Conservation (phyloP, 2,888 invertebrate species). For the Scaptomyza reducta region DNA sequence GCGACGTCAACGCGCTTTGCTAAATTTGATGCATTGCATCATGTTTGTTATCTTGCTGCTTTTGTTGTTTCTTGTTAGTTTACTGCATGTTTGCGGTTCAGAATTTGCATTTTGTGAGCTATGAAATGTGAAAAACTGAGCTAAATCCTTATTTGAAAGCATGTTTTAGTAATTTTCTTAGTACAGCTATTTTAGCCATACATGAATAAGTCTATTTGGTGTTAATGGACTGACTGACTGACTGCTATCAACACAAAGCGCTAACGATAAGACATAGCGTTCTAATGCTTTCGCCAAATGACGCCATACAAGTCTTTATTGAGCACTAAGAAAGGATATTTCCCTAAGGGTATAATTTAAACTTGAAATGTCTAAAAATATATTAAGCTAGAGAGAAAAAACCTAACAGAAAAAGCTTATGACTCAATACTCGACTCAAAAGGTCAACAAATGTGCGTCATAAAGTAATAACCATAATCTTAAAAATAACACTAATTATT, state of each 20-base stretch:
- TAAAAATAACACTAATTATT: neutral
- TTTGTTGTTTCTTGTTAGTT: neutral
- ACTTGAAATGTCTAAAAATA: too few species aligned
- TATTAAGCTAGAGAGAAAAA: too few species aligned
- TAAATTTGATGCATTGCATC: constrained; percentile 67
- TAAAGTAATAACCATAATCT: neutral
- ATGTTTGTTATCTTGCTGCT: constrained; percentile 19
- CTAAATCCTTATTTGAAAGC: neutral
- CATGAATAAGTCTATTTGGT: neutral
- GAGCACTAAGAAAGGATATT: too few species aligned
- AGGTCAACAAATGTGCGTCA: neutral
- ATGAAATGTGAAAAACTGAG: neutral
- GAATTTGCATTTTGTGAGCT: neutral
- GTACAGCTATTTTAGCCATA: neutral
- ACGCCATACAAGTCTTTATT: too few species aligned
- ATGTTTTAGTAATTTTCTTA: too few species aligned
- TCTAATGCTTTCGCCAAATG: too few species aligned
- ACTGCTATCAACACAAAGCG: neutral
- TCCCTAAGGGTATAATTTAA: too few species aligned
- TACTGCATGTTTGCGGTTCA: neutral
- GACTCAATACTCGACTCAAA: neutral
- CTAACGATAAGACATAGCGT: neutral
- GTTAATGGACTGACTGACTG: neutral
- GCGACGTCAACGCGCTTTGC: constrained; percentile 38
- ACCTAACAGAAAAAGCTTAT: too few species aligned